These are phyloP conservation scores for Hippasteria phrygiana DNA, from an alignment of 53 echinoderm and acorn worm genomes.

Conservation along the genomic window DNA sequence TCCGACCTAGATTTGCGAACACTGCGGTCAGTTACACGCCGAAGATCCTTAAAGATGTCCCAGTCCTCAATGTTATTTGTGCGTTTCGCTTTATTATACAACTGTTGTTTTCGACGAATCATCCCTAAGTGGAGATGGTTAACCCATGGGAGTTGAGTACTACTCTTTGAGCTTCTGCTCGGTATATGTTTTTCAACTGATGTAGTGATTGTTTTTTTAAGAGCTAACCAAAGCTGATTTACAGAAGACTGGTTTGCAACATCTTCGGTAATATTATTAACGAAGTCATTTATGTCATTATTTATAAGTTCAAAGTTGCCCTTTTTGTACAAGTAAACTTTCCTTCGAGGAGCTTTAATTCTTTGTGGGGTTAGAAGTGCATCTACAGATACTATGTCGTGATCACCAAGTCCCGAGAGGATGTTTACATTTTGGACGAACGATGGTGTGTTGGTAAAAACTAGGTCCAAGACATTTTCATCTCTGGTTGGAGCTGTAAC, in stretches of 20 bases:
- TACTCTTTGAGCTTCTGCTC: constrained; percentile 26
- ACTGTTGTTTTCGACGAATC: background rate
- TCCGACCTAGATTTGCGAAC: constrained; percentile 20
- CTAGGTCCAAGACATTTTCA: constrained; percentile 19
- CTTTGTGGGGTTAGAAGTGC: background rate
- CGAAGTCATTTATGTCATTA: constrained; percentile 46
- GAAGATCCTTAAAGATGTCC: background rate
- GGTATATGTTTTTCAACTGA: constrained; percentile 44
- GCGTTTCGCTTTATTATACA: background rate
- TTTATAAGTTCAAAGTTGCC: constrained; percentile 40
- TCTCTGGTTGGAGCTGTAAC: constrained; percentile 44
- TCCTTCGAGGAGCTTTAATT: background rate
- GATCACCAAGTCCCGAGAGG: background rate
- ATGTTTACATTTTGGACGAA: constrained; percentile 9
- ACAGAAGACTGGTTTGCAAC: constrained; percentile 2
- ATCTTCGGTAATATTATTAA: constrained; percentile 34
- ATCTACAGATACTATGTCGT: constrained; percentile 12
- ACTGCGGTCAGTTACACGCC: constrained; percentile 28
- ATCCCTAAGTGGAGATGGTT: no score
- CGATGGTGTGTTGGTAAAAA: constrained; percentile 10
- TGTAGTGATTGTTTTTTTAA: background rate
- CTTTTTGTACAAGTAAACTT: constrained; percentile 48
- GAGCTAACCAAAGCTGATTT: constrained; percentile 18
- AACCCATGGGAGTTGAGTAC: constrained; percentile 36
- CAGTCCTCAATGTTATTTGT: constrained; percentile 2